Evolutionary conservation across 2,888 invertebrate species (phyloP), one percentile per base, ranked within the genome.

Genomic region (Phyto melanocephala): DNA sequence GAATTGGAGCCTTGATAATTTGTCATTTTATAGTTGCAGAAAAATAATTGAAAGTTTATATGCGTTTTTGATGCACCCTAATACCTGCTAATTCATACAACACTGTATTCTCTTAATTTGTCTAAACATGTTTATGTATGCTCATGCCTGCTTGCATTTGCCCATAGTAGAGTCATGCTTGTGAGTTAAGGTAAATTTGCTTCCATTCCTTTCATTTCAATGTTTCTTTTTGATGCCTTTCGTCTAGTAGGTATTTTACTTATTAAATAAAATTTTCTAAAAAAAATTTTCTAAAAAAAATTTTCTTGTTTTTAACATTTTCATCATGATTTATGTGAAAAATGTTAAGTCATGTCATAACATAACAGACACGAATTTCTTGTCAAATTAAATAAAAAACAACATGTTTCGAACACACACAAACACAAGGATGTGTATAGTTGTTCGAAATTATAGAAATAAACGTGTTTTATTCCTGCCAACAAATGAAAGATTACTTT

Each of bases 331-430:
- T 83, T 84, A 81, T 83, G 83, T 68, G 75, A 42, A 62, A 80
- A 81, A 80, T 83, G 77, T 72, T 83, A 84, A 84, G 84, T 81
- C 80, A 79, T 75, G 80, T 83, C 81, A 83, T 74, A 74, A 74
- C 68, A 74, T 74, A 81, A 78, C 74, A 74, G 68, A 78, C 78
- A 81, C 74, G 81, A 78, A 74, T 68, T 72, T 45, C 72, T 72
- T 72, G 71, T 71, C 50, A 71, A 50, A 65, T 71, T 65, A 71
- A 78, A 65, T 63, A 56, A 50, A 58, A 56, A 79, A 79, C 78
- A 72, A 65, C 65, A 72, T 65, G 42, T 56, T 65, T 50, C 17
- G 24, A n/a, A 67, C 28, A 50, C 56, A 75, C 11, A 45, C 75
- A 42, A n/a, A n/a, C 3, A n/a, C 5, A 42, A n/a, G 40, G 5